A percentile compares a stretch with the other conserved stretches of the same genome.
Evolutionary conservation across 2,797 vertebrate species (phyloP).

Genomic region (Kryptolebias ocellatus): DNA sequence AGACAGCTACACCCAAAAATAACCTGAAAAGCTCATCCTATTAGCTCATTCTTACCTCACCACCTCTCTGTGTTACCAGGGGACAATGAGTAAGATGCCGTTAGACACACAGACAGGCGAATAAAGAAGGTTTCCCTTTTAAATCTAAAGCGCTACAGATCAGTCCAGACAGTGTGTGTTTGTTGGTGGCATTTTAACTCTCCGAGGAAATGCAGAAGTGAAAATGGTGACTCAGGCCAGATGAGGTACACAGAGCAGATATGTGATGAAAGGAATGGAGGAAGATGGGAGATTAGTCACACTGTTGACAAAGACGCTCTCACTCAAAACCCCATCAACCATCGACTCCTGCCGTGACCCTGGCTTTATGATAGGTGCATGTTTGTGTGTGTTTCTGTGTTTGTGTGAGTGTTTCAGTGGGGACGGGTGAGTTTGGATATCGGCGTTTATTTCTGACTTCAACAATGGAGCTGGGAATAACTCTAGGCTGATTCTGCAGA

Average conservation of each 20-base stretch:
- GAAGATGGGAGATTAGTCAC: constrained; percentile 66
- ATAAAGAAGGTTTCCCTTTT: constrained; percentile 28
- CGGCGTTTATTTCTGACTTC: constrained; percentile 47
- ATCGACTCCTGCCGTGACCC: constrained; percentile 27
- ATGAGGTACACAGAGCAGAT: constrained; percentile 40
- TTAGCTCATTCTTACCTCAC: constrained; percentile 77
- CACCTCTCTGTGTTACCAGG: constrained; percentile 55
- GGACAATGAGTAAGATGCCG: constrained; percentile 67
- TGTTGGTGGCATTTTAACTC: not conserved
- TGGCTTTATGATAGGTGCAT: constrained; percentile 35
- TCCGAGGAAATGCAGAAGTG: constrained; percentile 21
- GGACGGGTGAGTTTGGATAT: constrained; percentile 28
- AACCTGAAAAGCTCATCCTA: constrained; percentile 56
- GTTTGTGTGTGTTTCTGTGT: constrained; percentile 23
- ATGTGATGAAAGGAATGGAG: constrained; percentile 43
- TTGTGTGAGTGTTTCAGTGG: constrained; percentile 8
- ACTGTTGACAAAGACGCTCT: constrained; percentile 59
- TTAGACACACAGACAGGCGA: constrained; percentile 28
- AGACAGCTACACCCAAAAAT: constrained; percentile 53
- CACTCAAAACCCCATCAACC: constrained; percentile 46
- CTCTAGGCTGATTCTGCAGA: constrained; percentile 18
- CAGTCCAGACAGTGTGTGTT: constrained; percentile 21
- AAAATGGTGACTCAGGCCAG: constrained; percentile 53
- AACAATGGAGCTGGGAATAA: constrained; percentile 34
- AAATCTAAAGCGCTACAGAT: constrained; percentile 26